A percentile compares a stretch with the other conserved stretches of the same genome.
Conservation (phyloP, 2,888 invertebrate genomes). For the Oxystoma pomonae region DNA sequence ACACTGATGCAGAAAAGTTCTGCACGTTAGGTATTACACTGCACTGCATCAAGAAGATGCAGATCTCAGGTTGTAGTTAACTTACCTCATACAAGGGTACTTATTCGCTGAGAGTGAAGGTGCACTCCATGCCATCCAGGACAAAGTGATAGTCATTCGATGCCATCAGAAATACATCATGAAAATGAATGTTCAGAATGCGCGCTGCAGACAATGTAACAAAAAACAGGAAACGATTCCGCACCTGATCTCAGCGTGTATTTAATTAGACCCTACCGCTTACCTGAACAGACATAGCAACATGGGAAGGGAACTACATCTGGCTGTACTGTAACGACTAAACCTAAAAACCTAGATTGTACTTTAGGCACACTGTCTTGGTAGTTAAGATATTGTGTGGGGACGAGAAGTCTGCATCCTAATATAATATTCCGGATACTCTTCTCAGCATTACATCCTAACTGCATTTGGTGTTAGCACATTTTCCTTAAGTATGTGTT, state of each 20-base stretch:
- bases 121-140: no score
- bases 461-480: no score
- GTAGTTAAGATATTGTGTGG: no score
- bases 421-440: no score
- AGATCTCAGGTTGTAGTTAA: background rate
- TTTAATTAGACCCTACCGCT: background rate
- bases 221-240: background rate
- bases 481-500: no score
- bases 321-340: no score
- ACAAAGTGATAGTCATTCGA: background rate
- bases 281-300: background rate
- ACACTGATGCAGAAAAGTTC: background rate
- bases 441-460: no score
- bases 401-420: no score
- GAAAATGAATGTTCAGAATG: slow-evolving; percentile 1
- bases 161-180: background rate
- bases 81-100: background rate
- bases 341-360: no score
- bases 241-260: background rate
- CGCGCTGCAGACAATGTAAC: background rate
- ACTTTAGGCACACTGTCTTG: no score
- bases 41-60: background rate
- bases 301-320: no score
- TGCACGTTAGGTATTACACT: background rate
- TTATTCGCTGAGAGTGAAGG: no score